phyloP scores from a whole-genome alignment of 2,888 invertebrate species.

The Arrhopalites spinosus region DNA sequence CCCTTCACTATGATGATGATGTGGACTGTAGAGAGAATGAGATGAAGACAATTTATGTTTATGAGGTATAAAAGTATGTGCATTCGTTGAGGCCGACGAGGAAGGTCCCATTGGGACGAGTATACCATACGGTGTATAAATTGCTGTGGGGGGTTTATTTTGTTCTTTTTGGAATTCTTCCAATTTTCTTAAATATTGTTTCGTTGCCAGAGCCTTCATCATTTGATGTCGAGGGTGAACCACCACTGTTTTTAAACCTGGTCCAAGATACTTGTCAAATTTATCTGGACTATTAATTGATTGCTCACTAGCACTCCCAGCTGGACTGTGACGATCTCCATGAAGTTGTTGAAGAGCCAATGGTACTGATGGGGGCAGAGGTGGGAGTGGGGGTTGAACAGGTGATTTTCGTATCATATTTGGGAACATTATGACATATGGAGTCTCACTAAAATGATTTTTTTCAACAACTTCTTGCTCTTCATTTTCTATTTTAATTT shows the following conservation, averaged over 20 bases:
- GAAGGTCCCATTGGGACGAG: slow-evolving; percentile 46
- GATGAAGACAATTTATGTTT: background rate
- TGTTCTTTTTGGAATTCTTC: slow-evolving; percentile 49
- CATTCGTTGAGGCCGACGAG: background rate
- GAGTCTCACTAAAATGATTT: slow-evolving; percentile 52
- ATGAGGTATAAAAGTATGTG: background rate
- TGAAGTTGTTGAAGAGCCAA: background rate
- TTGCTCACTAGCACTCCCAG: slow-evolving; percentile 48
- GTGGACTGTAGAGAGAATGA: background rate
- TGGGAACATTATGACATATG: slow-evolving; percentile 56
- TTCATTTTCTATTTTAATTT: too few relatives aligned
- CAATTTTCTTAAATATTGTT: slow-evolving; percentile 53
- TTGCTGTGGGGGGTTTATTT: slow-evolving; percentile 51
- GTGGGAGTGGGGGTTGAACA: background rate
- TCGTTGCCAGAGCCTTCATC: slow-evolving; percentile 53
- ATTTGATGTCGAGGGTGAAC: slow-evolving; percentile 56
- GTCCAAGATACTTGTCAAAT: slow-evolving; percentile 45
- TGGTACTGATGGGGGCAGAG: background rate
- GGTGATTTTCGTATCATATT: slow-evolving; percentile 44
- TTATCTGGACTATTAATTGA: too few relatives aligned
- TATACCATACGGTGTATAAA: slow-evolving; percentile 56
- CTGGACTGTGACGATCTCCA: slow-evolving; percentile 19
- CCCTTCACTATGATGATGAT: background rate
- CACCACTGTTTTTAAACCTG: slow-evolving; percentile 51
- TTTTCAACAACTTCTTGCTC: background rate